These are phyloP conservation scores for Nowickia ferox DNA, from an alignment of 2,888 invertebrate species.

Conservation along the genomic window DNA sequence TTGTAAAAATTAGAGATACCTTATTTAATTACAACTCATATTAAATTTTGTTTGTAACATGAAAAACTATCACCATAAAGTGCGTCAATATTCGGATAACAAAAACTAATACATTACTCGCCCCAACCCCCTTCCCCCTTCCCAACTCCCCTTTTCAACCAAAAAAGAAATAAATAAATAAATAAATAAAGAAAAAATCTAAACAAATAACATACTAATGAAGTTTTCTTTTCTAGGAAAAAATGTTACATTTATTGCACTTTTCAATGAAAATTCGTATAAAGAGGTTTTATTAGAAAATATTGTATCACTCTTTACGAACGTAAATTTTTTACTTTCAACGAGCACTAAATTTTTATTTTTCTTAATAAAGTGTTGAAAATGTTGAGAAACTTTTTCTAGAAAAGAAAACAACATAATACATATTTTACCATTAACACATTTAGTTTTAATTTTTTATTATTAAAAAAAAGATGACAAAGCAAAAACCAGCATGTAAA, in stretches of 20 bases:
- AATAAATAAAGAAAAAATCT: neutral
- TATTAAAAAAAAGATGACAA: neutral
- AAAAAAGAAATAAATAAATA: neutral
- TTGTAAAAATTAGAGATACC: constrained; percentile 48
- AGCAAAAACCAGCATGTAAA: constrained; percentile 48
- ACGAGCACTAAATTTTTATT: too few species aligned
- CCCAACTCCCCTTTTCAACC: neutral
- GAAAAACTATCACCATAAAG: constrained; percentile 72
- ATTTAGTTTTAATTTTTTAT: constrained; percentile 25
- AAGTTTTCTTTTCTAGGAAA: too few species aligned
- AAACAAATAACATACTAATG: neutral
- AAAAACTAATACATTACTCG: constrained; percentile 17
- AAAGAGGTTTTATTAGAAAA: too few species aligned
- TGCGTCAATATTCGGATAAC: constrained; percentile 72
- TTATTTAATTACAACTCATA: constrained; percentile 5
- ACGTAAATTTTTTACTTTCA: too few species aligned
- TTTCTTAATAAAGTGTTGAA: too few species aligned
- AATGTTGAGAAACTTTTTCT: too few species aligned
- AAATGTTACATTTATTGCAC: too few species aligned
- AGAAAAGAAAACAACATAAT: too few species aligned
- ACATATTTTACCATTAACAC: neutral
- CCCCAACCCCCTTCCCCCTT: too few species aligned
- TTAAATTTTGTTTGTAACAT: constrained; percentile 38
- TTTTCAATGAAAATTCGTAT: constrained; percentile 4
- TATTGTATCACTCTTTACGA: too few species aligned